Evolutionary conservation across 2,888 invertebrate genomes (phyloP), one percentile per base, ranked within the genome.

Genomic region (Dicroscelio sp.): DNA sequence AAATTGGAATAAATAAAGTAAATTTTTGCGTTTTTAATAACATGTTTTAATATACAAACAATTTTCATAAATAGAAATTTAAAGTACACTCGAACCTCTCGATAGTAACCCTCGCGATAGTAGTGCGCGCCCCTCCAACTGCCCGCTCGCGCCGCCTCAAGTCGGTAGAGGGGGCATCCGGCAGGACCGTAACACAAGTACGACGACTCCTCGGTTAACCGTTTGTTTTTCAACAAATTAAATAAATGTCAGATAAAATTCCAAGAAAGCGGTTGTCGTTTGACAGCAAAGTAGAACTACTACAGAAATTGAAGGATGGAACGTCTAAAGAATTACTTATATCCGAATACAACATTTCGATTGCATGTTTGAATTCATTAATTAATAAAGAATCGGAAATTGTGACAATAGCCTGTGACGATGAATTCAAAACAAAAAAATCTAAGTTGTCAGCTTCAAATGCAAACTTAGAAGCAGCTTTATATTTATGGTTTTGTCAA

Each of bases 381-480:
- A 43, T 71, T 14, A 43, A 27, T 14, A 71, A 71, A 25, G 71
- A 71, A 43, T 48, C 43, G 43, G 43, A 71, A 1, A 30, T 71
- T 43, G 71, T 71, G 71, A 10, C 23, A 48, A 48, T 1, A 4
- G 71, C 71, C 3, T 48, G 27, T 48, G 71, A 71, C 8, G 30
- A 71, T 43, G 48, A 48, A 17, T 71, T 71, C 14, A 71, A 43
- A 43, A 48, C 8, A 17, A 71, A 71, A 71, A 71, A 71, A 71
- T 71, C 17, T 35, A 67, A 38, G 23, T 38, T 67, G 25, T 67
- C 67, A 20, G 38, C 67, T 35, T 23, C 4, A 20, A 71, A 71
- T 71, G 12, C 23, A 43, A 12, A 48, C 12, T 27, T 71, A 43
- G 71, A 48, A 71, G 27, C 43, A 71, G 43, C 43, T 27, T 12